Evolutionary conservation across 2,888 invertebrate species (phyloP).

Genomic region (Drosophila prolongata): DNA sequence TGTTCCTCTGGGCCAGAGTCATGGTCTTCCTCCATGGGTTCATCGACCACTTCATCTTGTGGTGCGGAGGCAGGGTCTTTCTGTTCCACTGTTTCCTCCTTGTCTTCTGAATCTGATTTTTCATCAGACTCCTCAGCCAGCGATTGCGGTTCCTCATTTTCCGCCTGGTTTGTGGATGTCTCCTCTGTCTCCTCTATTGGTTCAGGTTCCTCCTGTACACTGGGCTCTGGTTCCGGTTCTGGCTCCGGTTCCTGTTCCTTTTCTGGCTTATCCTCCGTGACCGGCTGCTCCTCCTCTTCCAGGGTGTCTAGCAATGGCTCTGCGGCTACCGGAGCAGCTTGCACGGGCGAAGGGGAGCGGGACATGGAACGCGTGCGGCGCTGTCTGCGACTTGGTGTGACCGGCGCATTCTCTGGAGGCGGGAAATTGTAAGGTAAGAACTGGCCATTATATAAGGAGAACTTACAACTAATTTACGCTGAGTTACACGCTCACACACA

Average conservation of each 20-base stretch:
- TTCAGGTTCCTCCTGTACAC: slow-evolving; percentile 14
- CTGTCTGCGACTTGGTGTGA: slow-evolving; percentile 81
- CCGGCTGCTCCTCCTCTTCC: slow-evolving; percentile 69
- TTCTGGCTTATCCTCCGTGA: slow-evolving; percentile 15
- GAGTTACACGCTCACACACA: slow-evolving; percentile 49
- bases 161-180: slow-evolving; percentile 29
- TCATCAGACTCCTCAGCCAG: slow-evolving; percentile 35
- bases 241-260: slow-evolving; percentile 8
- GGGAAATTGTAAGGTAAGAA: slow-evolving; percentile 25
- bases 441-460: slow-evolving; percentile 60
- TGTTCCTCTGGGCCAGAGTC: slow-evolving; percentile 13
- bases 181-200: slow-evolving; percentile 21
- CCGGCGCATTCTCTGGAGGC: slow-evolving; percentile 65
- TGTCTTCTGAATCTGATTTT: slow-evolving; percentile 66
- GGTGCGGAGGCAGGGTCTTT: background rate
- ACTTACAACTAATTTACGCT: slow-evolving; percentile 46
- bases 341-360: slow-evolving; percentile 82
- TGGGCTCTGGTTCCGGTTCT: slow-evolving; percentile 16
- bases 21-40: slow-evolving; percentile 36
- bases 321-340: slow-evolving; percentile 70
- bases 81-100: slow-evolving; percentile 10
- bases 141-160: slow-evolving; percentile 10
- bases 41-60: slow-evolving; percentile 16
- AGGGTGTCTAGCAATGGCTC: slow-evolving; percentile 79
- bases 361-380: slow-evolving; percentile 83